phyloP scores from a whole-genome alignment of 2,888 invertebrate species.

The Octodonta nipae region DNA sequence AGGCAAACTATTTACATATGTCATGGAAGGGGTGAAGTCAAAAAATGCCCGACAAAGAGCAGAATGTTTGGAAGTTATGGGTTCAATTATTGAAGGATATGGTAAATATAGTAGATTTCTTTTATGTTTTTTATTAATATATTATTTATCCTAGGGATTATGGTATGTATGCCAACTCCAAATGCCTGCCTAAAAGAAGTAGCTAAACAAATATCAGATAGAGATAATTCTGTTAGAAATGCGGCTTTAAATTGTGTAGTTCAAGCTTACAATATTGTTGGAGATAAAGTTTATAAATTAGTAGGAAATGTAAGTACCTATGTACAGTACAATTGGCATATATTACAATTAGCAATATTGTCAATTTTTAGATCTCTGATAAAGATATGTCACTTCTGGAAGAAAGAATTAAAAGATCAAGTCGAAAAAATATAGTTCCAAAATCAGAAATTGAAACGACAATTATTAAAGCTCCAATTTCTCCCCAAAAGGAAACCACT shows the following conservation, averaged over 20 bases:
- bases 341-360: no score
- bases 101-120: no score
- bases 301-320: slow-evolving; percentile 70
- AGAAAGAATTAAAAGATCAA: slow-evolving; percentile 87
- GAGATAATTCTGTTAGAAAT: slow-evolving; percentile 90
- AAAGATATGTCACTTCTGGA: slow-evolving; percentile 90
- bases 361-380: slow-evolving; percentile 66
- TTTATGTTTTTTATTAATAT: no score
- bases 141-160: slow-evolving; percentile 35
- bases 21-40: slow-evolving; percentile 91
- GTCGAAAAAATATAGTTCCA: slow-evolving; percentile 44
- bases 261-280: slow-evolving; percentile 77
- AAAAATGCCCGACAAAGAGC: slow-evolving; percentile 93
- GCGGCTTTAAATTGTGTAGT: slow-evolving; percentile 91
- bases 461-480: slow-evolving; percentile 9
- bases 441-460: slow-evolving; percentile 12
- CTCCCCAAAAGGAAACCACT: slow-evolving; percentile 14
- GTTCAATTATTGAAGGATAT: slow-evolving; percentile 70
- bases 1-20: slow-evolving; percentile 73
- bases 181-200: slow-evolving; percentile 74
- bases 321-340: no score
- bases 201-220: slow-evolving; percentile 87
- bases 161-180: slow-evolving; percentile 70
- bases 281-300: slow-evolving; percentile 82
- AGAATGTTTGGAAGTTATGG: slow-evolving; percentile 89